Percentiles rank a stretch among this genome's conserved stretches.
phyloP scores from a whole-genome alignment of 2,888 invertebrate genomes.

The Torymus aiolomorphi region DNA sequence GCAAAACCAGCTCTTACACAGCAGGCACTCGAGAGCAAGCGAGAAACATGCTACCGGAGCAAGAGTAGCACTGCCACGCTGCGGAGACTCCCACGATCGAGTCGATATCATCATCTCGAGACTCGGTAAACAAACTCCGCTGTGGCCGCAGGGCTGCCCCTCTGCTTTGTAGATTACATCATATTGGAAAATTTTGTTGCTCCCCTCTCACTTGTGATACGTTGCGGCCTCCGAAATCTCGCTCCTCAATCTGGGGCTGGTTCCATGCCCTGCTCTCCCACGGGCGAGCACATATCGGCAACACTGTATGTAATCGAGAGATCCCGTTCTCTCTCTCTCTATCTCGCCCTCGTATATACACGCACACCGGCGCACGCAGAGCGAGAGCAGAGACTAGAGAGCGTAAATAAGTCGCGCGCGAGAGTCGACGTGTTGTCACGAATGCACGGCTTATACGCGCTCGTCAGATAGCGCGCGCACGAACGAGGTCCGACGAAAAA shows the following conservation, averaged over 20 bases:
- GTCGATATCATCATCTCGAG: too few relatives aligned
- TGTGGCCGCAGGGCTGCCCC: too few relatives aligned
- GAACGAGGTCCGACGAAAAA: slow-evolving; percentile 16
- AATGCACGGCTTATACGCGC: neutral
- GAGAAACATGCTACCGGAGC: too few relatives aligned
- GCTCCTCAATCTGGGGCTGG: slow-evolving; percentile 13
- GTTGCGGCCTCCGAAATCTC: neutral
- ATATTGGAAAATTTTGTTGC: too few relatives aligned
- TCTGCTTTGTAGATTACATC: too few relatives aligned
- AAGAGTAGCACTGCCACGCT: too few relatives aligned
- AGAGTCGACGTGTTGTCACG: slow-evolving; percentile 4
- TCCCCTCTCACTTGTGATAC: too few relatives aligned
- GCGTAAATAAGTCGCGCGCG: slow-evolving; percentile 31
- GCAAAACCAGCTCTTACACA: too few relatives aligned
- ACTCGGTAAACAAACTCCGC: too few relatives aligned
- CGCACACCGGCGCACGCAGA: too few relatives aligned
- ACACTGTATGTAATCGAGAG: slow-evolving; percentile 27
- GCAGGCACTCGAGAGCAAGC: too few relatives aligned
- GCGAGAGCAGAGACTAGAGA: neutral
- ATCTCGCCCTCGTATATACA: neutral
- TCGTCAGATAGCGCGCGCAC: slow-evolving; percentile 15
- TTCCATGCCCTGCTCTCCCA: neutral
- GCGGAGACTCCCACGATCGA: too few relatives aligned
- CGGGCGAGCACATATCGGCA: slow-evolving; percentile 11
- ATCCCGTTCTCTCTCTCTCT: neutral